Evolutionary conservation across 2,113 vertebrate genomes (phyloP).

Genomic region (Clarias magur): DNA sequence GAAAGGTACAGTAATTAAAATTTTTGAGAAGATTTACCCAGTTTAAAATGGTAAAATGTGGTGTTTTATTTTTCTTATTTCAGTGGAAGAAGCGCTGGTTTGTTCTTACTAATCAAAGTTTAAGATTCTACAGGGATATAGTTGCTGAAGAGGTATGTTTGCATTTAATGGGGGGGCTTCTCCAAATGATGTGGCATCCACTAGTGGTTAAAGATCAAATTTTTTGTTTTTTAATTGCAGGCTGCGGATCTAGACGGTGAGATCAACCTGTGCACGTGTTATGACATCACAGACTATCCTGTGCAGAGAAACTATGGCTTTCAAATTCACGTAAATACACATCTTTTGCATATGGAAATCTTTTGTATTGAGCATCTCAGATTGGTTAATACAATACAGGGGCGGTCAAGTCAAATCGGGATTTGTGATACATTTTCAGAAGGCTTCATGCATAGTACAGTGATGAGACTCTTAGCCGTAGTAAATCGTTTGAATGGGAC

Average conservation of each 20-base stretch:
- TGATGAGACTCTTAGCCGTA: too few relatives aligned
- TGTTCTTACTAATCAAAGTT: constrained; percentile 63
- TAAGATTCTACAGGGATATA: constrained; percentile 64
- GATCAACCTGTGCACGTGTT: constrained; percentile 83
- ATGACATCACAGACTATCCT: constrained; percentile 82
- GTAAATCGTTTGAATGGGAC: too few relatives aligned
- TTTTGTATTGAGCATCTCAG: background rate
- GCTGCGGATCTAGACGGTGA: constrained; percentile 86
- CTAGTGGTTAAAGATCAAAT: background rate
- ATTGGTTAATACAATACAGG: too few relatives aligned
- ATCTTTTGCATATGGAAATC: background rate
- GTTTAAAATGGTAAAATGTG: background rate
- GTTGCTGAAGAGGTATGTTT: constrained; percentile 63
- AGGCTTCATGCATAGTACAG: too few relatives aligned
- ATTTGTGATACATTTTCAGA: too few relatives aligned
- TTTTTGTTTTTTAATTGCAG: constrained; percentile 59
- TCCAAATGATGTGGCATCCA: background rate
- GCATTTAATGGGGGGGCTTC: background rate
- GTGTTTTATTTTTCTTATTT: background rate
- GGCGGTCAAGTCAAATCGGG: too few relatives aligned
- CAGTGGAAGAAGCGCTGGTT: constrained; percentile 69
- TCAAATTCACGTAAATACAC: constrained; percentile 81
- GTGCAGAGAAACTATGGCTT: constrained; percentile 87
- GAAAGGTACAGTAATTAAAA: constrained; percentile 55
- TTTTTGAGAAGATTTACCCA: background rate